Evolutionary conservation across 2,797 vertebrate genomes (phyloP).

Genomic region (Scyliorhinus canicula): DNA sequence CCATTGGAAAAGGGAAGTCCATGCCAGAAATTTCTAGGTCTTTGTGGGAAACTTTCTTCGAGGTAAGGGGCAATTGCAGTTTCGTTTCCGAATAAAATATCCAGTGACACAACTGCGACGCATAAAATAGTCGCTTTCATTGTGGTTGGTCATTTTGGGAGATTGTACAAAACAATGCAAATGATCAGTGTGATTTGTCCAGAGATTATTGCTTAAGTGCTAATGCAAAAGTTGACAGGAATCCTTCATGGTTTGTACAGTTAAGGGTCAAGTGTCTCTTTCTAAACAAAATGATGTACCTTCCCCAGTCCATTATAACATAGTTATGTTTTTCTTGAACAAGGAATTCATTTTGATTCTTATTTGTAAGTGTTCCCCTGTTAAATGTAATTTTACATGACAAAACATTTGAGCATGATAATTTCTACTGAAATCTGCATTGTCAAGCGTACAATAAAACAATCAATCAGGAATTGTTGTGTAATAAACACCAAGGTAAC

Average conservation of each 20-base stretch:
- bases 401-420: background rate
- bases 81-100: background rate
- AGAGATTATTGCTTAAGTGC: background rate
- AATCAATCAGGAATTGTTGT: background rate
- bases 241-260: background rate
- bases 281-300: background rate
- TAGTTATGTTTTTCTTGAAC: background rate
- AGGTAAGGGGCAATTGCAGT: no score
- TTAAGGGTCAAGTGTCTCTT: background rate
- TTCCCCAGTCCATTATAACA: background rate
- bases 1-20: no score
- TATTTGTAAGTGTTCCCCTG: background rate
- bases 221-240: background rate
- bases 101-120: background rate
- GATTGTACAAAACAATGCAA: background rate
- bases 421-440: background rate
- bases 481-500: background rate
- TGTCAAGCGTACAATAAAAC: background rate
- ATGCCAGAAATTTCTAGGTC: no score
- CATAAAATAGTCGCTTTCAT: background rate
- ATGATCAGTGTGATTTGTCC: background rate
- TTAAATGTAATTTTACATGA: background rate
- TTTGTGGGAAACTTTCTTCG: no score
- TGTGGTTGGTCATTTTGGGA: background rate
- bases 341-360: background rate